Conservation (phyloP, 2,113 vertebrate genomes). For the Thamnaconus septentrionalis region DNA sequence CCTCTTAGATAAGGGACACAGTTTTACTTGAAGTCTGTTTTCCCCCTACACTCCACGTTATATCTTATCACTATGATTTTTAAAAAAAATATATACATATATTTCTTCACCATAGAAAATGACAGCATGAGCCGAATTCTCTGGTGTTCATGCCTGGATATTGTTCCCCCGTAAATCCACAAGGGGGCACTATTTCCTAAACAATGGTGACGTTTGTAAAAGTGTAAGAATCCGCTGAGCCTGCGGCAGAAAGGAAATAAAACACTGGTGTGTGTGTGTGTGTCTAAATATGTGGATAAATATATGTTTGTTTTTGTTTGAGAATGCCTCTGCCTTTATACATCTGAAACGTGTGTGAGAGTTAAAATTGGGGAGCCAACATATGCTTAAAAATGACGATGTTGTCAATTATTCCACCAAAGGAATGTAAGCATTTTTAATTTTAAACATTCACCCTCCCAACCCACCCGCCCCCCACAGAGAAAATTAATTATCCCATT, state of each 20-base stretch:
- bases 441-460: constrained; percentile 21
- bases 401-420: constrained; percentile 18
- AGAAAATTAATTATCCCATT: constrained; percentile 31
- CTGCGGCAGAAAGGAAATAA: constrained; percentile 35
- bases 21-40: constrained; percentile 58
- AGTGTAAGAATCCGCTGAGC: constrained; percentile 18
- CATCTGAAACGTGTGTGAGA: constrained; percentile 37
- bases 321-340: constrained; percentile 28
- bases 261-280: constrained; percentile 44
- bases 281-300: too few relatives aligned
- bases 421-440: constrained; percentile 28
- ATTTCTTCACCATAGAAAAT: constrained; percentile 17
- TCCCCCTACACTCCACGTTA: constrained; percentile 19
- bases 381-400: constrained; percentile 28
- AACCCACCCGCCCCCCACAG: neutral
- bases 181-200: constrained; percentile 68
- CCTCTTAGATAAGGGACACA: constrained; percentile 43
- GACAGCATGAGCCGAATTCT: constrained; percentile 6
- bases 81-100: constrained; percentile 1
- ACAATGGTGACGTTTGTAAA: constrained; percentile 41
- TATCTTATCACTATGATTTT: constrained; percentile 46
- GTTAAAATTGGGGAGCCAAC: constrained; percentile 26
- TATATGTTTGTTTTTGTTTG: constrained; percentile 1
- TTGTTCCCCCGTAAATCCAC: constrained; percentile 36
- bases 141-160: neutral